Evolutionary conservation across 2,797 vertebrate species (phyloP), one percentile per base, ranked within the genome.

Genomic region (Cyclopterus lumpus): DNA sequence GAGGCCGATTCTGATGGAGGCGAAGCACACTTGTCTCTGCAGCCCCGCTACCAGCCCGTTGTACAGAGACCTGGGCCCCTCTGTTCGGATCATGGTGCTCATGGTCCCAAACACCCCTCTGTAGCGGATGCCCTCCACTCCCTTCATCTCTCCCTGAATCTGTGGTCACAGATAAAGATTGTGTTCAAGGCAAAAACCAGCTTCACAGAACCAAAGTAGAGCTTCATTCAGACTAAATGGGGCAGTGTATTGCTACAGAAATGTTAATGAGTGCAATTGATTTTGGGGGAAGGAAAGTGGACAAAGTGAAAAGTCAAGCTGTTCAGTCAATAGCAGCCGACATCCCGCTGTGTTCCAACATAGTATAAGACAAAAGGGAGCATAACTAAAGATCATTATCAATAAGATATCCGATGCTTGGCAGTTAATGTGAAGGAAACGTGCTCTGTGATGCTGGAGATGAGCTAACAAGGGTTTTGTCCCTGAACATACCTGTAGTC

Each of bases 61-160:
- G 75, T 96, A 97, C 60, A 97, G 89, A 24, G 96, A 95, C 77
- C 54, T 72, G 0, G 94, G 92, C 7, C 96, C 96, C 85, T 97
- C 96, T 0, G 96, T 96, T 57, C 91, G 90, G 20, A 96, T 86
- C 94, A 97, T 96, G 62, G 96, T 96, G 81, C 71, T 90, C 84
- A 97, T 95, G 0, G 96, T 97, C 42, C 96, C 96, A 67, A 97
- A 96, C 82, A 97, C 95, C 0, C 96, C 96, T 71, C 89, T 95
- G 87, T 97, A 97, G 46, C 88, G 93, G 67, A 96, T 93, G 54
- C 88, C 84, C 3, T 70, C 87, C 75, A 91, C 77, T 5, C 75
- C 76, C 22, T 68, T 78, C 80, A 92, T 92, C 89, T 97, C 96
- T 1, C 97, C 96, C 89, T 97, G 96, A 72, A 97, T 94, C 96